These are phyloP conservation scores for Perdita meconis DNA, from an alignment of 2,888 invertebrate species.

Conservation along the genomic window DNA sequence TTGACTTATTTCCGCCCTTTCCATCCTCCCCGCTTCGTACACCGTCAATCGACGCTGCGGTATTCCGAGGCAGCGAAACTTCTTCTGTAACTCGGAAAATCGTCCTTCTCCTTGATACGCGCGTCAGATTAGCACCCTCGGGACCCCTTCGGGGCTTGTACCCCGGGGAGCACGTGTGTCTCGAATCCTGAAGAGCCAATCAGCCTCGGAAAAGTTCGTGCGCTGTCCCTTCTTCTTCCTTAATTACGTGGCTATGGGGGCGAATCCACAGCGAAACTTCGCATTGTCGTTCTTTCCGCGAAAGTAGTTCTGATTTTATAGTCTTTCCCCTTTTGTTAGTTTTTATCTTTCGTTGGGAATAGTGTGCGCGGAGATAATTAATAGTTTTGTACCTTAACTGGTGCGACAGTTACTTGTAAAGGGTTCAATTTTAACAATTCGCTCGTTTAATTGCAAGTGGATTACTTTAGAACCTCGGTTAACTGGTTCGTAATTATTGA, in stretches of 20 bases:
- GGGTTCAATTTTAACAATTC: too few species aligned
- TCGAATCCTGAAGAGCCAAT: constrained; percentile 66
- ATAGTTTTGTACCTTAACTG: too few species aligned
- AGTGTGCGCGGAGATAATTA: too few species aligned
- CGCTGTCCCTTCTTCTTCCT: constrained; percentile 53
- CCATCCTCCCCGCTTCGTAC: neutral
- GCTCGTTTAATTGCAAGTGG: too few species aligned
- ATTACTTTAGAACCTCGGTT: too few species aligned
- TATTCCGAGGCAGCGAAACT: constrained; percentile 53
- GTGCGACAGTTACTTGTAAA: too few species aligned
- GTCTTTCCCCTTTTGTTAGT: neutral
- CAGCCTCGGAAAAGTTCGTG: constrained; percentile 56
- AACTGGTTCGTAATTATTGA: too few species aligned
- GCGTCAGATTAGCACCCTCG: constrained; percentile 40
- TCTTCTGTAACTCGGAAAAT: constrained; percentile 51
- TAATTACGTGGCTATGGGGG: constrained; percentile 45
- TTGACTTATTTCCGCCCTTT: neutral
- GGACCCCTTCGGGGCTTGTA: constrained; percentile 53
- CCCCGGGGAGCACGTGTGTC: constrained; percentile 53
- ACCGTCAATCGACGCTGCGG: neutral
- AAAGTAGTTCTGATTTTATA: constrained; percentile 2
- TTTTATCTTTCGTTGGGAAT: too few species aligned
- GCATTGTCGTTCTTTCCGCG: neutral
- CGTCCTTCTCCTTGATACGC: constrained; percentile 39
- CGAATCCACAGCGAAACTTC: constrained; percentile 12